Evolutionary conservation across 2,888 invertebrate genomes (phyloP).

Genomic region (Mellilla xanthometata): DNA sequence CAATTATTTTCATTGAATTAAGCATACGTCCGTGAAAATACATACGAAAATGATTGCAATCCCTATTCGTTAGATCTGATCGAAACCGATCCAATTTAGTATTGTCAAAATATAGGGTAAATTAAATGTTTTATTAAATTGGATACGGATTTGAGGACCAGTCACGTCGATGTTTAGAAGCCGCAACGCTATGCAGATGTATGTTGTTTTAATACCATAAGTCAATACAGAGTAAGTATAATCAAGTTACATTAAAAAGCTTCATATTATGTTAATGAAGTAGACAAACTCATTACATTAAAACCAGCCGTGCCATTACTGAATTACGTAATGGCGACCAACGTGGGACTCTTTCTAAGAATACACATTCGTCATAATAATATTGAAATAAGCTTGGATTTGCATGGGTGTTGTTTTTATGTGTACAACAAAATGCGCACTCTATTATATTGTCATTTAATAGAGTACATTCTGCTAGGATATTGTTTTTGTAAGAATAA

Average conservation of each 20-base stretch:
- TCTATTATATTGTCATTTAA: background rate
- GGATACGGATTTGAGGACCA: background rate
- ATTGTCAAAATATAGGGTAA: background rate
- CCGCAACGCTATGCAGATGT: conserved; percentile 6
- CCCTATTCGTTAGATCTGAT: too few relatives aligned
- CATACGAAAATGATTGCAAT: too few relatives aligned
- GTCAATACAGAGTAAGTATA: conserved; percentile 5
- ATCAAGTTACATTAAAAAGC: background rate
- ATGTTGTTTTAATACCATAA: conserved; percentile 4
- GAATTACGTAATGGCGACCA: conserved; percentile 36
- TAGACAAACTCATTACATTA: conserved; percentile 16
- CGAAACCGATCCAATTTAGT: conserved; percentile 1
- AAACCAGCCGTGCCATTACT: conserved; percentile 18
- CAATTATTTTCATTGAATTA: too few relatives aligned
- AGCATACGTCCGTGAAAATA: too few relatives aligned
- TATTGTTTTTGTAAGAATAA: background rate
- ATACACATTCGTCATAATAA: conserved; percentile 12
- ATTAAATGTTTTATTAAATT: conserved; percentile 1
- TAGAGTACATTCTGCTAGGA: background rate
- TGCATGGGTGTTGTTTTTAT: conserved; percentile 3
- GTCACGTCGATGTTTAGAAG: conserved; percentile 26
- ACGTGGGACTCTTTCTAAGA: conserved; percentile 24
- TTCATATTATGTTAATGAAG: conserved; percentile 17
- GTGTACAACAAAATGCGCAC: background rate
- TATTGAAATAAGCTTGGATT: conserved; percentile 9